Base-by-base conservation (phyloP, 2,888 invertebrate genomes). In the Rambutsinella grinnellia region DNA sequence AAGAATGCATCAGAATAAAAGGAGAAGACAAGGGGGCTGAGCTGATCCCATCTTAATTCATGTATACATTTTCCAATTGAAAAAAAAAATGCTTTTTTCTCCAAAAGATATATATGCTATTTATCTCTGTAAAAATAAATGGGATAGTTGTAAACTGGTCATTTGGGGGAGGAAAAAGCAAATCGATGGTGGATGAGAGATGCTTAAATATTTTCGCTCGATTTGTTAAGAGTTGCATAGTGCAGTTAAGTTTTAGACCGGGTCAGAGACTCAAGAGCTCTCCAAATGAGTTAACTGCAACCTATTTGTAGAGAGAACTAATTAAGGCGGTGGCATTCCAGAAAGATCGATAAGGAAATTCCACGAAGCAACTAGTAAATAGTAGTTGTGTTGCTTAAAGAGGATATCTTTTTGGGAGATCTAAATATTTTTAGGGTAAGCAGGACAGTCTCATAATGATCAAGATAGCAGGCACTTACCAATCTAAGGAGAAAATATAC, bases 171-270 rank as follows among this genome's bases (percentile, higher is more conserved):
- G 6, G 36, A 36, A 36, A 36, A 36, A 36, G 36, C 36, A 36
- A n/a, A 36, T 36, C 36, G 36, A 36, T 36, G 5, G 5, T 36
- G 36, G 36, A 13, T n/a, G 13, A 36, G 36, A 51, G 47, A 58
- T 68, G 28, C 58, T 68, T 68, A 68, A 58, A 68, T 58, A 51
- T 68, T 68, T 68, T 68, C 68, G 68, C 58, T 68, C 68, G 58
- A 68, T 68, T 68, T 49, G 58, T 49, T 57, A 5, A 23, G 47
- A 57, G 27, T 56, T n/a, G 56, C 15, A 36, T 36, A 13, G 36
- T 13, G 36, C 36, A 36, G 36, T 5, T 13, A 36, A 36, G 6
- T 36, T 13, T 5, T 13, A 36, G 36, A 8, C 5, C 6, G 13
- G 13, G 36, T 36, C 36, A 36, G 36, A 36, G 36, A 36, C 36